Evolutionary conservation across 2,797 vertebrate species (phyloP), one percentile per base, ranked within the genome.

Genomic region (Myotis myotis): DNA sequence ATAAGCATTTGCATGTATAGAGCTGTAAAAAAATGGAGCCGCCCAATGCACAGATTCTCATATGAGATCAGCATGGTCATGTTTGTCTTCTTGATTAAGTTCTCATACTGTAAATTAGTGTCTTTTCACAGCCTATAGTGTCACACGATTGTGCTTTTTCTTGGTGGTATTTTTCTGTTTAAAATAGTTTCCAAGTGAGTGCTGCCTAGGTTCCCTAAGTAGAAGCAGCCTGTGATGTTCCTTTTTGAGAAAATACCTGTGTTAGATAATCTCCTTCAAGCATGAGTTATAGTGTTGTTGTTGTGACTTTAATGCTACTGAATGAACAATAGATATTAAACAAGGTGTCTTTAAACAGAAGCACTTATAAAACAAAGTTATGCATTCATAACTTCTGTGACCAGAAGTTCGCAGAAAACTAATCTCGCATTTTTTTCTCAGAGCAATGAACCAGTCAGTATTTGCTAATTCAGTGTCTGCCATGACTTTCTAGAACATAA

Each of bases 391-490:
- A 95, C 85, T 57, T 12, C 1, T 38, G 2, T 92, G 57, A 70
- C 3, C 64, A 55, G 30, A 94, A 38, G n/a, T 36, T 75, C 12
- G 10, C 1, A 87, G 12, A 13, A 92, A 92, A 70, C 4, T 51
- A 80, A 84, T 55, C 25, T 17, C 47, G 6, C 15, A 33, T 57
- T 53, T 94, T 94, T 23, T 9, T 12, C 15, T 51, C 60, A 64
- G 3, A 30, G 5, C 9, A n/a, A 1, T 68, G 2, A 91, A 28
- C 62, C 23, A 55, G 2, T 12, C 19, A 49, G 2, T 15, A 33
- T 75, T 95, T 82, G 23, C 6, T 90, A 95, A 80, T 87, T 92
- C 49, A 36, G 23, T 41, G 47, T 84, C 89, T 38, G 3, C 8
- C 4, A 2, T 47, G 30, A 74, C 20, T 80, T 85, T 76, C 80